phyloP scores from a whole-genome alignment of 2,888 invertebrate genomes.

The Seira musarum region DNA sequence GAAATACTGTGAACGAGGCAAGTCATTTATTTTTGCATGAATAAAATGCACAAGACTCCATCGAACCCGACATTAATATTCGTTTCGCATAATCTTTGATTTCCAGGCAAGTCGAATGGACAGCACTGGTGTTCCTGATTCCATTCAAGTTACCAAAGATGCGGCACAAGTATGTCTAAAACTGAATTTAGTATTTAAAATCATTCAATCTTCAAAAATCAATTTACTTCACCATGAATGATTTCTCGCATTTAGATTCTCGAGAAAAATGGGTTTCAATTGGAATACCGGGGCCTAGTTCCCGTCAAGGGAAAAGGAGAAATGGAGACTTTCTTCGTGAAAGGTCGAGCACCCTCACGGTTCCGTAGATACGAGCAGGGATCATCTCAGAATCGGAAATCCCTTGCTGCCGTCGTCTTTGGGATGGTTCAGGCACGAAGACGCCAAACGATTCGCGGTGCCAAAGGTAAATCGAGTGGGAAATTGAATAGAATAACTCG shows the following conservation, averaged over 20 bases:
- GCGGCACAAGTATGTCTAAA: slow-evolving; percentile 76
- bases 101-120: slow-evolving; percentile 83
- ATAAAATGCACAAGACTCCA: neutral
- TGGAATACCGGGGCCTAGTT: slow-evolving; percentile 86
- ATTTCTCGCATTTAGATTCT: slow-evolving; percentile 77
- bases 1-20: slow-evolving; percentile 96
- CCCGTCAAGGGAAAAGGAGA: slow-evolving; percentile 96
- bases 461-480: slow-evolving; percentile 64
- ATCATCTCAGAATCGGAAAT: slow-evolving; percentile 74
- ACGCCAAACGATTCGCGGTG: slow-evolving; percentile 76
- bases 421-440: slow-evolving; percentile 88
- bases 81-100: neutral
- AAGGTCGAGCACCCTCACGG: slow-evolving; percentile 76
- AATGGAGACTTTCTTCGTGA: slow-evolving; percentile 96
- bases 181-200: slow-evolving; percentile 15
- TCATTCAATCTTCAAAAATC: neutral
- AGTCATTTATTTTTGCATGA: neutral
- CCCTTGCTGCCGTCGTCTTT: slow-evolving; percentile 89
- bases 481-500: neutral
- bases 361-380: slow-evolving; percentile 65
- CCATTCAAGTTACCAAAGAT: slow-evolving; percentile 90
- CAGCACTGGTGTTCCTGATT: slow-evolving; percentile 89
- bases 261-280: slow-evolving; percentile 81
- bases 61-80: neutral
- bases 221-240: slow-evolving; percentile 19